Evolutionary conservation across 2,113 vertebrate genomes (phyloP).

Genomic region (Oophaga pumilio): DNA sequence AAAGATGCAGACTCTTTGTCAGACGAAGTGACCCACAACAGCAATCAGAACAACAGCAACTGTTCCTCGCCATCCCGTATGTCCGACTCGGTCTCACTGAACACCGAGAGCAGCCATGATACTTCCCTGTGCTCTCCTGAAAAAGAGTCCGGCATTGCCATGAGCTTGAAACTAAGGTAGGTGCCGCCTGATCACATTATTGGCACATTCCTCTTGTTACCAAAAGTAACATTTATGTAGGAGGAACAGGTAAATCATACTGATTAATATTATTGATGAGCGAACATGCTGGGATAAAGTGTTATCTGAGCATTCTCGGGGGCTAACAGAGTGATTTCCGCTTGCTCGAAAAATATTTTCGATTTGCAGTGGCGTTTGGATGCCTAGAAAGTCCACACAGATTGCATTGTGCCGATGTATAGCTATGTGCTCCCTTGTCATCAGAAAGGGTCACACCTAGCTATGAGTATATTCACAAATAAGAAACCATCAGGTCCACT

Average conservation of each 20-base stretch:
- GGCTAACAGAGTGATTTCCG: too few relatives aligned
- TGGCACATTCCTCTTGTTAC: neutral
- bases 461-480: too few relatives aligned
- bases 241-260: neutral
- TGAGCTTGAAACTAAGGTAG: slow-evolving; percentile 84
- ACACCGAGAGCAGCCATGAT: slow-evolving; percentile 96
- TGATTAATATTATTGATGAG: neutral
- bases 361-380: too few relatives aligned
- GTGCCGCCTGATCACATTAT: slow-evolving; percentile 45
- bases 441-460: too few relatives aligned
- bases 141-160: slow-evolving; percentile 80
- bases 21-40: slow-evolving; percentile 93
- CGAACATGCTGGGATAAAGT: too few relatives aligned
- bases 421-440: too few relatives aligned
- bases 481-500: too few relatives aligned
- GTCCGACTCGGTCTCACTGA: slow-evolving; percentile 97
- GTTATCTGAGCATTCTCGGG: too few relatives aligned
- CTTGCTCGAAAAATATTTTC: too few relatives aligned
- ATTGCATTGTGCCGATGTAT: too few relatives aligned
- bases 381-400: too few relatives aligned
- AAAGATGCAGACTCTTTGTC: slow-evolving; percentile 91
- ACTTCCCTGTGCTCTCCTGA: slow-evolving; percentile 90
- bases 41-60: slow-evolving; percentile 99
- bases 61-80: slow-evolving; percentile 97
- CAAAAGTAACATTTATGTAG: too few relatives aligned